phyloP scores from a whole-genome alignment of 2,888 invertebrate genomes.

The Sclerodermus sp. region DNA sequence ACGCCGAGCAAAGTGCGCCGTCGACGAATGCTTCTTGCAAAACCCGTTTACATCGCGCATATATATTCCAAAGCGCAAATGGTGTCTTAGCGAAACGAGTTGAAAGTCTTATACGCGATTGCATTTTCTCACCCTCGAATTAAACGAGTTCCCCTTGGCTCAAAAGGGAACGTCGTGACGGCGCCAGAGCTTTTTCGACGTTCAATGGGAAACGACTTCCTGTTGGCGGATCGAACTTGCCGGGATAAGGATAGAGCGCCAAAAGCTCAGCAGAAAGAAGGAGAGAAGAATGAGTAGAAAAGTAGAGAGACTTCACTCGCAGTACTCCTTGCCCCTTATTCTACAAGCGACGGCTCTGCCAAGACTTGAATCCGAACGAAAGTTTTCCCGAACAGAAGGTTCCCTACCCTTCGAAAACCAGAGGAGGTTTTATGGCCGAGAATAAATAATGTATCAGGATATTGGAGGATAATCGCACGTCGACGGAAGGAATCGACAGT shows the following conservation, averaged over 20 bases:
- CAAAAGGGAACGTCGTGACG: constrained; percentile 11
- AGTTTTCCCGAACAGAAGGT: constrained; percentile 22
- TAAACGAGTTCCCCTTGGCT: constrained; percentile 24
- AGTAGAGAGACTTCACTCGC: constrained; percentile 16
- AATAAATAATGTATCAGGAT: constrained; percentile 43
- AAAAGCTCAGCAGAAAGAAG: constrained; percentile 3
- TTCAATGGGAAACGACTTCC: constrained; percentile 22
- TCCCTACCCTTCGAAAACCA: constrained; percentile 24
- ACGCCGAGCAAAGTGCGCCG: too few species aligned
- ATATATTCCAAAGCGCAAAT: constrained; percentile 4
- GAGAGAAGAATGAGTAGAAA: constrained; percentile 1
- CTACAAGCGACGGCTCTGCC: constrained; percentile 21
- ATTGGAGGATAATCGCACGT: constrained; percentile 36
- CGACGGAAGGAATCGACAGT: constrained; percentile 29
- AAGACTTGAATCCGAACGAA: constrained; percentile 13
- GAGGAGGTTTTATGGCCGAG: constrained; percentile 20
- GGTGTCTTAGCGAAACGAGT: constrained; percentile 6
- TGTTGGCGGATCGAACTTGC: constrained; percentile 15
- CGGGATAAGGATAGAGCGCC: constrained; percentile 13
- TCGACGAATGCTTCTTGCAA: too few species aligned
- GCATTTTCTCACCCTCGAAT: constrained; percentile 21
- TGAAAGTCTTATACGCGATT: constrained; percentile 9
- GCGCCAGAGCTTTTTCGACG: constrained; percentile 30
- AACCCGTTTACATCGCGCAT: too few species aligned
- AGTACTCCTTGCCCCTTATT: constrained; percentile 24